A percentile compares a stretch with the other conserved stretches of the same genome.
These are phyloP conservation scores for Chaunax sp. DNA, from an alignment of 2,797 vertebrate genomes.

Conservation along the genomic window DNA sequence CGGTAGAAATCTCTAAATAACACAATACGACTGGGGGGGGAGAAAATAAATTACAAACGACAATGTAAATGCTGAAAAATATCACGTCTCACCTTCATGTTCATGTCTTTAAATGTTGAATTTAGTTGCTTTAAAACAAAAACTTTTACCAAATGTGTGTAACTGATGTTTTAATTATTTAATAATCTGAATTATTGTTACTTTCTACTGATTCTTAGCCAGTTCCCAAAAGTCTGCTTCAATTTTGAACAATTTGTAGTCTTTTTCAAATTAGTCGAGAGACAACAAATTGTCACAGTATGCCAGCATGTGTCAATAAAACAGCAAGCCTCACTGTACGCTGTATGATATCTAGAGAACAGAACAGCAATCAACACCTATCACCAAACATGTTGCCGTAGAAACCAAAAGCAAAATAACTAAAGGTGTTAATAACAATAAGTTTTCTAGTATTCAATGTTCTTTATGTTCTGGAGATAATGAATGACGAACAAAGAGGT, in stretches of 20 bases:
- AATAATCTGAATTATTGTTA: neutral
- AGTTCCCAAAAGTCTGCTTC: neutral
- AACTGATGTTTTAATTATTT: neutral
- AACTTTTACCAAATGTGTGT: neutral
- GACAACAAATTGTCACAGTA: neutral
- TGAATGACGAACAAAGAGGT: constrained; percentile 15
- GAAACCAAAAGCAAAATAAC: constrained; percentile 28
- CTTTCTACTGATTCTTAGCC: neutral
- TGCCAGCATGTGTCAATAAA: constrained; percentile 1
- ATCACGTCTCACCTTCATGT: too few relatives aligned
- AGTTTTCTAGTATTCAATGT: constrained; percentile 22
- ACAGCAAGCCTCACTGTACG: constrained; percentile 11
- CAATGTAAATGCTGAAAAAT: neutral
- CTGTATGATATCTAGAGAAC: constrained; percentile 25
- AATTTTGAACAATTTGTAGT: neutral
- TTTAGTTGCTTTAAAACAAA: neutral
- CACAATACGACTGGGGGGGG: neutral
- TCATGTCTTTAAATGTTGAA: too few relatives aligned
- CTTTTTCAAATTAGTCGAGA: neutral
- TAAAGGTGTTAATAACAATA: constrained; percentile 33
- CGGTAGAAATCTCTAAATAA: neutral
- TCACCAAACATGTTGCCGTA: constrained; percentile 2
- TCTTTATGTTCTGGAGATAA: constrained; percentile 18
- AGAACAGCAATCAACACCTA: constrained; percentile 56
- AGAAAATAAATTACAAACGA: neutral